phyloP scores from a whole-genome alignment of 2,113 vertebrate genomes.

The Verasper variegatus region DNA sequence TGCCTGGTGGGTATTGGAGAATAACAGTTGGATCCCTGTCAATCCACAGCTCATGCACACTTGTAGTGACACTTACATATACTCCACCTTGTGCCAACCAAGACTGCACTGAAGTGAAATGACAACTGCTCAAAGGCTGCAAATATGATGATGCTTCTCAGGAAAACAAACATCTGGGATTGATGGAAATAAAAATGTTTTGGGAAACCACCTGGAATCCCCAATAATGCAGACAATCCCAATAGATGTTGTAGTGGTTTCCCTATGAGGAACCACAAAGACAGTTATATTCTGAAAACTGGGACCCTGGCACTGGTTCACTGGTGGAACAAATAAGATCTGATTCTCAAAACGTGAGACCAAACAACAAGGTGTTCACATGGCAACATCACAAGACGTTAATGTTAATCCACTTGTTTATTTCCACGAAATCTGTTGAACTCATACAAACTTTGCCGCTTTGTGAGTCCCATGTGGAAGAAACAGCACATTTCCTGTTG shows the following conservation, averaged over 20 bases:
- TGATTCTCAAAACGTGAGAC: no score
- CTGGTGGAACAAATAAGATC: no score
- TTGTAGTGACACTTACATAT: neutral
- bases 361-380: neutral
- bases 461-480: neutral
- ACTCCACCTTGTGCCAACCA: neutral
- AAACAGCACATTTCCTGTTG: neutral
- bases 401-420: neutral
- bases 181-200: neutral
- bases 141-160: no score
- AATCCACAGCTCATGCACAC: neutral
- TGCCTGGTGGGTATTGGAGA: neutral
- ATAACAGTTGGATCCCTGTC: no score
- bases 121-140: no score
- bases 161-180: neutral
- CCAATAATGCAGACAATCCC: no score
- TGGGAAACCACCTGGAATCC: neutral
- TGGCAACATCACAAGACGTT: neutral
- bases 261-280: no score
- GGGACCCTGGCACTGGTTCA: no score
- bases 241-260: no score
- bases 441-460: neutral
- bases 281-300: no score
- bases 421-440: slow-evolving; percentile 6
- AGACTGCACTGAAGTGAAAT: neutral